phyloP scores from a whole-genome alignment of 2,113 vertebrate species.

The Equus przewalskii region DNA sequence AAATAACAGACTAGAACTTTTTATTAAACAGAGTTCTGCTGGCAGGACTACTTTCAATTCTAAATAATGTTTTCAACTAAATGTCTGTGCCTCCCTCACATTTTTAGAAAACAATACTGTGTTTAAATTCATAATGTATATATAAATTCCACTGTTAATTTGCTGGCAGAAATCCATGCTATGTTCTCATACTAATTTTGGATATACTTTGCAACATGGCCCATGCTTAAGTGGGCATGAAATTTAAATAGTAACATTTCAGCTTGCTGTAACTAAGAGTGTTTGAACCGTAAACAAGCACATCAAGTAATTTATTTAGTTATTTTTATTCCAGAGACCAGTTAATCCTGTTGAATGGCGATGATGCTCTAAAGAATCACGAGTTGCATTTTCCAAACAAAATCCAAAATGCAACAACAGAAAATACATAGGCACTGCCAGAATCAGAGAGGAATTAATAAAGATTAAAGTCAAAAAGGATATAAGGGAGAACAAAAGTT shows the following conservation, averaged over 20 bases:
- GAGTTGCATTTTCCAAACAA: neutral
- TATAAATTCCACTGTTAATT: too few species aligned
- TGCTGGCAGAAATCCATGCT: neutral
- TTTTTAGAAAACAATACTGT: neutral
- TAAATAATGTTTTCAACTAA: neutral
- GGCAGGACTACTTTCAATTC: neutral
- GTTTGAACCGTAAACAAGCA: neutral
- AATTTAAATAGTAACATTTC: neutral
- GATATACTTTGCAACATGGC: accelerated
- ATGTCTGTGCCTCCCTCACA: accelerated
- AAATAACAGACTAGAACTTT: neutral
- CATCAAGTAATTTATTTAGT: neutral
- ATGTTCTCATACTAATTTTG: neutral
- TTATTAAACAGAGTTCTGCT: neutral
- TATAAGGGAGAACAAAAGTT: neutral
- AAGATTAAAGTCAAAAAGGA: neutral
- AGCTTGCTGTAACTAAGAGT: neutral
- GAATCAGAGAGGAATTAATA: neutral
- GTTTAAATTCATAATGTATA: neutral
- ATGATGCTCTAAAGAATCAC: accelerated
- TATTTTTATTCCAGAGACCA: neutral
- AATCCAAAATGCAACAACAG: neutral
- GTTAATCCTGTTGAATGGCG: accelerated
- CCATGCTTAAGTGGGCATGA: neutral
- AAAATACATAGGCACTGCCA: accelerated